Evolutionary conservation across 2,888 invertebrate genomes (phyloP).

Genomic region (Mantis religiosa): DNA sequence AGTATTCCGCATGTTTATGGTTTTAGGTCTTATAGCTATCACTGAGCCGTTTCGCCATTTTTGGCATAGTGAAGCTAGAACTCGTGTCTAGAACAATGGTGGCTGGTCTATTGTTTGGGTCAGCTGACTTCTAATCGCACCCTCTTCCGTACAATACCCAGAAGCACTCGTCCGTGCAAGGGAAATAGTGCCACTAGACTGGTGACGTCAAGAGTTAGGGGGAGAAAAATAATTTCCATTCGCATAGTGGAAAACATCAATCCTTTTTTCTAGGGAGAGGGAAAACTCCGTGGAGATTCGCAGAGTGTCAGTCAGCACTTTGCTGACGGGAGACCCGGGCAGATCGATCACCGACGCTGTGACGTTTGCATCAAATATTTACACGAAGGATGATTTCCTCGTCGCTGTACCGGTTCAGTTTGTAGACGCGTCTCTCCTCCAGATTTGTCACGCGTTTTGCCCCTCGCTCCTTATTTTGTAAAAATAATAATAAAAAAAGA

Average conservation of each 20-base stretch:
- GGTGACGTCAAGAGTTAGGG: neutral
- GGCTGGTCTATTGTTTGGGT: neutral
- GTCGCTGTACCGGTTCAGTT: neutral
- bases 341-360: neutral
- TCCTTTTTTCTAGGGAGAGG: neutral
- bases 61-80: neutral
- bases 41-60: neutral
- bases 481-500: neutral
- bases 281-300: neutral
- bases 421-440: neutral
- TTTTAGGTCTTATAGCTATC: neutral
- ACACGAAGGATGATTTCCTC: neutral
- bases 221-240: neutral
- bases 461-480: neutral
- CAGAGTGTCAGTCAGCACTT: neutral
- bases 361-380: constrained; percentile 1
- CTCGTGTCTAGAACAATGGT: neutral
- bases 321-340: neutral
- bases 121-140: neutral
- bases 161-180: neutral
- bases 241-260: neutral
- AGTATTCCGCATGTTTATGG: too few species aligned
- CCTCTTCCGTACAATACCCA: neutral
- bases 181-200: neutral
- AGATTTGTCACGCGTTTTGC: neutral